These are phyloP conservation scores for Leucozona laternaria DNA, from an alignment of 2,888 invertebrate genomes.

Conservation along the genomic window DNA sequence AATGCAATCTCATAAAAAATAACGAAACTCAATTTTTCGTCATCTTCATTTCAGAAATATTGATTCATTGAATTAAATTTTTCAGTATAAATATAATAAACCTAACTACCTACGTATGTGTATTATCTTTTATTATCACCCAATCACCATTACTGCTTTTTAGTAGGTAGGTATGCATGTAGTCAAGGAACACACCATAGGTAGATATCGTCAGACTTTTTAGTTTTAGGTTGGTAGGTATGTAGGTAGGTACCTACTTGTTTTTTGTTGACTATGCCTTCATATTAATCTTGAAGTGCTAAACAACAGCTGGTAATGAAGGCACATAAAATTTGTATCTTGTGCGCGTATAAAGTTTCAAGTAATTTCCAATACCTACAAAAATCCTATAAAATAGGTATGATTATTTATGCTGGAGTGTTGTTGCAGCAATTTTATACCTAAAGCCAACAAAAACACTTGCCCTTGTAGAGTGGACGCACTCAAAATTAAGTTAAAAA, in stretches of 20 bases:
- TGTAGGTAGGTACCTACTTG: background rate
- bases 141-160: background rate
- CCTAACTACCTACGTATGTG: too few species aligned
- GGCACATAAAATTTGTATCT: background rate
- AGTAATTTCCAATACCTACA: background rate
- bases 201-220: slow-evolving; percentile 2
- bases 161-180: background rate
- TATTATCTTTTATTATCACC: too few species aligned
- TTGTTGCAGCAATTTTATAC: background rate
- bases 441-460: background rate
- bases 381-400: background rate
- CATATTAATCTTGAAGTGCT: background rate
- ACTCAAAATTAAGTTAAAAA: background rate
- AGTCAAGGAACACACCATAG: background rate
- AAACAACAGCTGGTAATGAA: background rate
- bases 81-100: too few species aligned
- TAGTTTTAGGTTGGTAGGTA: too few species aligned
- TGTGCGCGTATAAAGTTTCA: background rate
- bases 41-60: background rate
- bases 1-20: background rate
- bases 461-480: background rate
- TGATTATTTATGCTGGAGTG: background rate
- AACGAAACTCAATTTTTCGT: background rate
- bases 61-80: too few species aligned
- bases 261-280: background rate